Conservation (phyloP, 1,140 invertebrate genomes). For the Bombus impatiens region DNA sequence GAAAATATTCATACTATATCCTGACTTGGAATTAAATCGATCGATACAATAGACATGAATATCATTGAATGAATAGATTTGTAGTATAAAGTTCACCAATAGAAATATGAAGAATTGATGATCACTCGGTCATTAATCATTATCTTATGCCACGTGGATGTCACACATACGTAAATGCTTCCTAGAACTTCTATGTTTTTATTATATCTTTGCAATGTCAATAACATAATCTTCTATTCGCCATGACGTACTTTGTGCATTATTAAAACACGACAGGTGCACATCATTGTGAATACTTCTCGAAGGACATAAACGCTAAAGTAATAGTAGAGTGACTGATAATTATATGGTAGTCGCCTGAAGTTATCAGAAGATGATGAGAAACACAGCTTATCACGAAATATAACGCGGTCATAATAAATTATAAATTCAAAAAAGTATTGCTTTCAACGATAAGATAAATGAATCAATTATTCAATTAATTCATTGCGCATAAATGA, state of each 20-base stretch:
- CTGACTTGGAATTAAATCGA: not conserved
- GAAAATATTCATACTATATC: not conserved
- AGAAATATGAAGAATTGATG: not conserved
- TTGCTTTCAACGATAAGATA: not conserved
- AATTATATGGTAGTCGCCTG: not conserved
- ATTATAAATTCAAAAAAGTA: not conserved
- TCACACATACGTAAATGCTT: slow-evolving; percentile 23
- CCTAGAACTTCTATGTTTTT: slow-evolving; percentile 28
- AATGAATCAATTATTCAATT: not conserved
- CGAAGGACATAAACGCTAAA: slow-evolving; percentile 40
- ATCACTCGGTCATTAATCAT: slow-evolving; percentile 25
- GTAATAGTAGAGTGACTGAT: not conserved
- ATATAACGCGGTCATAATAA: not conserved
- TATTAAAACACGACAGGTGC: slow-evolving; percentile 62
- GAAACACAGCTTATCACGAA: not conserved
- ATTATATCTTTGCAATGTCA: slow-evolving; percentile 11
- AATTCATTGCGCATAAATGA: not conserved
- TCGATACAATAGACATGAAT: not conserved
- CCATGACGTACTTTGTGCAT: slow-evolving; percentile 33
- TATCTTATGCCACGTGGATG: slow-evolving; percentile 53
- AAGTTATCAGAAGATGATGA: not conserved
- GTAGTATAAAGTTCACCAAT: not conserved
- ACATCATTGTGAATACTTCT: slow-evolving; percentile 3
- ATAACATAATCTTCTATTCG: slow-evolving; percentile 34
- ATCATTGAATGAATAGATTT: not conserved